Percentiles rank a stretch among this genome's conserved stretches.
Conservation (phyloP, 2,888 invertebrate species). For the Stenodera caucasica region DNA sequence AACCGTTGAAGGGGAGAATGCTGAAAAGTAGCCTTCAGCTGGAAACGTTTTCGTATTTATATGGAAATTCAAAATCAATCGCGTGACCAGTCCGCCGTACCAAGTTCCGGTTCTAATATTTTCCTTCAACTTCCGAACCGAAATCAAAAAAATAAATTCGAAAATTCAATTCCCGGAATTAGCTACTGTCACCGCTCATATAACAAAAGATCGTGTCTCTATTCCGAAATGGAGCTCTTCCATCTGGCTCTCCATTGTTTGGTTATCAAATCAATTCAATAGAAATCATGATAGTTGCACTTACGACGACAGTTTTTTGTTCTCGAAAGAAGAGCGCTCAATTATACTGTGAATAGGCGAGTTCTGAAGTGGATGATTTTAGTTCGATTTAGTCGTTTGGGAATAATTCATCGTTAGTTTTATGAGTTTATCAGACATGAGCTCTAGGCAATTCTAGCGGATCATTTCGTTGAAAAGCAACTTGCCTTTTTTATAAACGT, state of each 20-base stretch:
- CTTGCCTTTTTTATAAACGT: constrained; percentile 21
- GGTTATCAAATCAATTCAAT: constrained; percentile 24
- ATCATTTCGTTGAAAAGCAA: constrained; percentile 15
- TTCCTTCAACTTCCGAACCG: constrained; percentile 34
- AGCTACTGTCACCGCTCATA: no score
- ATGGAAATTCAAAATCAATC: constrained; percentile 54
- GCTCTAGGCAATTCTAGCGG: constrained; percentile 17
- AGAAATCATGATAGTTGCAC: constrained; percentile 11
- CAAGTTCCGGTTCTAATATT: constrained; percentile 35
- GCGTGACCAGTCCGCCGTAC: constrained; percentile 44
- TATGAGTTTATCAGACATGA: constrained; percentile 10
- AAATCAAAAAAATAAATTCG: background rate
- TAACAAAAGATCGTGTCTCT: no score
- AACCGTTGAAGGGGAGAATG: constrained; percentile 34
- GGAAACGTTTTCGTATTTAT: constrained; percentile 49
- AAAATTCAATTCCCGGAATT: background rate
- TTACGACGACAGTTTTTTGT: background rate
- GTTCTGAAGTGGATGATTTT: background rate
- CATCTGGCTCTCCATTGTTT: constrained; percentile 29
- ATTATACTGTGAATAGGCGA: background rate
- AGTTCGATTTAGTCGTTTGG: background rate
- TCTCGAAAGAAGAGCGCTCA: background rate
- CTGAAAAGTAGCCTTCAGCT: constrained; percentile 44
- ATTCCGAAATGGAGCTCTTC: constrained; percentile 14
- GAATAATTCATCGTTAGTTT: constrained; percentile 20